Conservation (phyloP, 2,797 vertebrate genomes). For the Tokudaia muenninki region DNA sequence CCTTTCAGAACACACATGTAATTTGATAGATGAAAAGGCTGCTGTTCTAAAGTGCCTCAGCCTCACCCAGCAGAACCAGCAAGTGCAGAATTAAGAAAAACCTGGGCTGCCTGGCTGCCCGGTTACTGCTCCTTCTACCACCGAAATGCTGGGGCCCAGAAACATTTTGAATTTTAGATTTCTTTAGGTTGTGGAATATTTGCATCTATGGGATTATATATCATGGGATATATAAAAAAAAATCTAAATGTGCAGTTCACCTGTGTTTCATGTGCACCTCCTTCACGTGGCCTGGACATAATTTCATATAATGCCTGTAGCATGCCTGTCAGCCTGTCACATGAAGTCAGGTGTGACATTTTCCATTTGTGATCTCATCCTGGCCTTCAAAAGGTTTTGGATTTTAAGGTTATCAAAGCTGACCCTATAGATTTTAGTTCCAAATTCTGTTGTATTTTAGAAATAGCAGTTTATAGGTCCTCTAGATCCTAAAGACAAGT, state of each 20-base stretch:
- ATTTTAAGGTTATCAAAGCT: neutral
- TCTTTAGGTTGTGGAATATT: neutral
- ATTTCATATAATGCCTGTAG: neutral
- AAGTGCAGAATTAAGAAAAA: neutral
- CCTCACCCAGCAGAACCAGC: neutral
- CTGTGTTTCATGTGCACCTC: neutral
- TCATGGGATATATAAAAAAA: too few species aligned
- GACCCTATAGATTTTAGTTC: neutral
- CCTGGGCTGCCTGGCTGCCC: neutral
- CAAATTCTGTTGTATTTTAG: constrained; percentile 47
- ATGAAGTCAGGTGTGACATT: neutral
- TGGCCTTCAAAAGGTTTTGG: neutral
- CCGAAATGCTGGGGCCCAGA: neutral
- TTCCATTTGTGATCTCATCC: neutral
- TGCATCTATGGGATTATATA: neutral
- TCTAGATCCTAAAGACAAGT: constrained; percentile 22
- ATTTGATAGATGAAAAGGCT: constrained; percentile 29
- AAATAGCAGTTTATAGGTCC: neutral
- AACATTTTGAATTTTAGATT: neutral
- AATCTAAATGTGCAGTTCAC: neutral
- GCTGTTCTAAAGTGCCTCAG: neutral
- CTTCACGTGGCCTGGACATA: neutral
- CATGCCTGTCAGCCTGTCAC: neutral
- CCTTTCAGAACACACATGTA: constrained; percentile 6
- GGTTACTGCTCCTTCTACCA: neutral